A percentile compares a stretch with the other conserved stretches of the same genome.
Conservation (phyloP, 2,797 vertebrate species). For the Poecilia wingei region DNA sequence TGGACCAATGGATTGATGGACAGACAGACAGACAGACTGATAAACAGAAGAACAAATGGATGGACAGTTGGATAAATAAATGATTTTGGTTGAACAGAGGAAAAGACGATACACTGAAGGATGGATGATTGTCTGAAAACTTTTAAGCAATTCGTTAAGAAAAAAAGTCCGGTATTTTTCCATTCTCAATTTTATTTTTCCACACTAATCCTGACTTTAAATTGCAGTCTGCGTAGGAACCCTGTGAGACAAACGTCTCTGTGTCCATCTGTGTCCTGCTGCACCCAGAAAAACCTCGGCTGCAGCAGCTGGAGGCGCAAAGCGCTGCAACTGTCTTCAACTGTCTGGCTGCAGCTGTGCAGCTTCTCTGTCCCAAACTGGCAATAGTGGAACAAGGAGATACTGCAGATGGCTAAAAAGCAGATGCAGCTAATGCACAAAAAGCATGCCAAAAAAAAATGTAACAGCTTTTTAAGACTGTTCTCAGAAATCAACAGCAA, state of each 20-base stretch:
- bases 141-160: background rate
- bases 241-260: conserved; percentile 69
- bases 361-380: conserved; percentile 76
- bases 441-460: conserved; percentile 57
- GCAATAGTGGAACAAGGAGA: conserved; percentile 80
- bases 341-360: conserved; percentile 52
- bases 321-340: conserved; percentile 24
- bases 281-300: conserved; percentile 62
- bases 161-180: background rate
- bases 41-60: background rate
- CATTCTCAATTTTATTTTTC: background rate
- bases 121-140: background rate
- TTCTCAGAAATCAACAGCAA: conserved; percentile 42
- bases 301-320: conserved; percentile 50
- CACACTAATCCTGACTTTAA: background rate
- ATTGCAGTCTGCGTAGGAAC: background rate
- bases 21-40: no score
- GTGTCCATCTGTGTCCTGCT: conserved; percentile 37
- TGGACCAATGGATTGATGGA: background rate
- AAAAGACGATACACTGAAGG: background rate
- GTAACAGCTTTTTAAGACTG: conserved; percentile 38
- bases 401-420: conserved; percentile 66
- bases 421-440: conserved; percentile 57
- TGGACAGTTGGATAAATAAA: background rate
- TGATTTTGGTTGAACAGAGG: background rate